Percentiles rank a stretch among this genome's conserved stretches.
phyloP scores from a whole-genome alignment of 2,113 vertebrate genomes.

The Corythornis cristatus region DNA sequence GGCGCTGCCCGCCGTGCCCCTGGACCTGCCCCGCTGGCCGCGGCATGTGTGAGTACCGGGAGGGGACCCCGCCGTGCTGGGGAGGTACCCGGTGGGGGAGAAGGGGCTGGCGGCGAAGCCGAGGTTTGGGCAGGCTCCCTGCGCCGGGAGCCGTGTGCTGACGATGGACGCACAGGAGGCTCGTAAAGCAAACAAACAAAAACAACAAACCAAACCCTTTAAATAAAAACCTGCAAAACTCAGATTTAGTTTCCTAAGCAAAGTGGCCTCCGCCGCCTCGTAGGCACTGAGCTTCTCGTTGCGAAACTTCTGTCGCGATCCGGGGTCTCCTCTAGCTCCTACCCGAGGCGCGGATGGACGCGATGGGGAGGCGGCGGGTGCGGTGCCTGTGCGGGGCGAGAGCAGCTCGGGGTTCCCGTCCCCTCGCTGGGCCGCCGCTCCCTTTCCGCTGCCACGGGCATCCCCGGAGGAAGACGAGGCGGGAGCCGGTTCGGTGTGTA shows the following conservation, averaged over 20 bases:
- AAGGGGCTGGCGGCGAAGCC: not conserved
- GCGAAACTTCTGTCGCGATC: not conserved
- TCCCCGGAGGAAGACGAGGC: not conserved
- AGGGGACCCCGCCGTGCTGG: not conserved
- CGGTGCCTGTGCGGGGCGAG: accelerated
- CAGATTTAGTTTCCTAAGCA: accelerated
- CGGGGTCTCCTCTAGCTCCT: not conserved
- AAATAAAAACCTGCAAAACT: too few species aligned
- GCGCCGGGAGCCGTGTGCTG: too few species aligned
- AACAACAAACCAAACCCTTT: not conserved
- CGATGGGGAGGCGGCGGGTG: not conserved
- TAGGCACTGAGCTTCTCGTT: not conserved
- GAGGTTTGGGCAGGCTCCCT: too few species aligned
- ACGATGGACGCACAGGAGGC: not conserved
- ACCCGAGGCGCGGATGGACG: not conserved
- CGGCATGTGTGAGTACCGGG: slow-evolving; percentile 87
- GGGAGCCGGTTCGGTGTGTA: not conserved
- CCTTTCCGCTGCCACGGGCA: too few species aligned
- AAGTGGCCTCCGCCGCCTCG: not conserved
- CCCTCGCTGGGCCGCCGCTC: accelerated
- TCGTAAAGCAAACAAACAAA: too few species aligned
- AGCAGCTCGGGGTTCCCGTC: too few species aligned
- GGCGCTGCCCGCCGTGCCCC: slow-evolving; percentile 78
- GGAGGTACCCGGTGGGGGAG: too few species aligned
- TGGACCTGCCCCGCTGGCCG: slow-evolving; percentile 84